Conservation (phyloP, 1,140 invertebrate species). For the Anastatus disparis region DNA sequence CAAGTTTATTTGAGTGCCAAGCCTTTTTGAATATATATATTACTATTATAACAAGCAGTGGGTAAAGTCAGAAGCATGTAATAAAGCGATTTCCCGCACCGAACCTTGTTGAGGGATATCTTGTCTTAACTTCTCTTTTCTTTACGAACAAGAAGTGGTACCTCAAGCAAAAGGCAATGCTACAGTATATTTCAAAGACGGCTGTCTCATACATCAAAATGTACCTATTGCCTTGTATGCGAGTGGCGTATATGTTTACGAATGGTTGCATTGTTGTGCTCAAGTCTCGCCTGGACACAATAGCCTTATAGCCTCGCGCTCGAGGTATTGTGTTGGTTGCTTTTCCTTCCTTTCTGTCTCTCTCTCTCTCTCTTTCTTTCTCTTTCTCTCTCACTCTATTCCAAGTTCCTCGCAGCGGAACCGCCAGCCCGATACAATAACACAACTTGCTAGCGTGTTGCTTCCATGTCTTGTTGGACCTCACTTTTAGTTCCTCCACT, state of each 20-base stretch:
- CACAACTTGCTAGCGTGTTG: no score
- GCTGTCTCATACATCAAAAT: conserved; percentile 10
- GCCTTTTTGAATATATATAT: no score
- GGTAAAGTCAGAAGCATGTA: background rate
- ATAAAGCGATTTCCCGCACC: background rate
- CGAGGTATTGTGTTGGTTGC: background rate
- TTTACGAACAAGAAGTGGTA: background rate
- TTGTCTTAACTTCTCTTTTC: no score
- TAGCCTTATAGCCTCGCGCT: background rate
- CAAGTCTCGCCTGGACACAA: background rate
- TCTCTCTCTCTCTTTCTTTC: no score
- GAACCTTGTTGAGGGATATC: background rate
- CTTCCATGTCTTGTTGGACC: background rate
- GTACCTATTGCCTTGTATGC: background rate
- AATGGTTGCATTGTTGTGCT: conserved; percentile 1
- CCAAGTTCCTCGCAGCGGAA: background rate
- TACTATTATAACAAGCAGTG: background rate
- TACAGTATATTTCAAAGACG: background rate
- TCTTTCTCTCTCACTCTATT: no score
- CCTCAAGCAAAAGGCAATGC: background rate
- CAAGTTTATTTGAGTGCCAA: no score
- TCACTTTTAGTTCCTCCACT: conserved; percentile 4
- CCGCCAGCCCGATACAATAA: background rate
- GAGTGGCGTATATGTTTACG: no score
- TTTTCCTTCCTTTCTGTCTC: no score